Conservation (phyloP, 2,113 vertebrate genomes). For the Pterocles gutturalis region DNA sequence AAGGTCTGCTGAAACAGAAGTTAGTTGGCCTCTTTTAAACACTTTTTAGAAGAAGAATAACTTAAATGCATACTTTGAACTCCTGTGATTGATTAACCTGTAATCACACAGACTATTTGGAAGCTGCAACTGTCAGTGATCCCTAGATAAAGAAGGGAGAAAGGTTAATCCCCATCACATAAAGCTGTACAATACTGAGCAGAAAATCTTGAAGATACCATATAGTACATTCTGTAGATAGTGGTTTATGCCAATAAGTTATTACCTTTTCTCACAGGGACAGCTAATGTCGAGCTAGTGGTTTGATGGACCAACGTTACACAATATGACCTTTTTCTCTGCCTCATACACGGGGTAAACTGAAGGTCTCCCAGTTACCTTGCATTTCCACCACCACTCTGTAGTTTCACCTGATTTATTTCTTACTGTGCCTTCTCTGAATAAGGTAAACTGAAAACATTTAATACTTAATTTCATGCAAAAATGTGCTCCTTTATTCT, state of each 20-base stretch:
- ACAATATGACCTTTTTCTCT: neutral
- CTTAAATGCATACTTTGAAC: neutral
- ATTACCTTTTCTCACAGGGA: neutral
- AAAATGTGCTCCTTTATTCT: neutral
- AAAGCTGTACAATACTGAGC: neutral
- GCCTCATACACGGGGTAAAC: neutral
- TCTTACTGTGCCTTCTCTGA: neutral
- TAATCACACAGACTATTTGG: neutral
- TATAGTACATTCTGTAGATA: neutral
- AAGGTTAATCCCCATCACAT: neutral
- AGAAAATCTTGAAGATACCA: neutral
- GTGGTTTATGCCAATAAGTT: neutral
- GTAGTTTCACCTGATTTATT: neutral
- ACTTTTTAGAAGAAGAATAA: neutral
- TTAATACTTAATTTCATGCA: neutral
- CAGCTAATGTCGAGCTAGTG: neutral
- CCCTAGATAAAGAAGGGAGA: neutral
- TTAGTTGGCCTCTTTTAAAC: neutral
- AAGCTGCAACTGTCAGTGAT: neutral
- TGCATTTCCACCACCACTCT: neutral
- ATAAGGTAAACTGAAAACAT: neutral
- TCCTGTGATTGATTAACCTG: neutral
- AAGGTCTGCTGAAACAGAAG: neutral
- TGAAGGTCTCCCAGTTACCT: neutral
- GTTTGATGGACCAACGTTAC: neutral